Percentiles rank a stretch among this genome's conserved stretches.
Conservation (phyloP, 2,113 vertebrate species). For the Pseudorectes ferrugineus region DNA sequence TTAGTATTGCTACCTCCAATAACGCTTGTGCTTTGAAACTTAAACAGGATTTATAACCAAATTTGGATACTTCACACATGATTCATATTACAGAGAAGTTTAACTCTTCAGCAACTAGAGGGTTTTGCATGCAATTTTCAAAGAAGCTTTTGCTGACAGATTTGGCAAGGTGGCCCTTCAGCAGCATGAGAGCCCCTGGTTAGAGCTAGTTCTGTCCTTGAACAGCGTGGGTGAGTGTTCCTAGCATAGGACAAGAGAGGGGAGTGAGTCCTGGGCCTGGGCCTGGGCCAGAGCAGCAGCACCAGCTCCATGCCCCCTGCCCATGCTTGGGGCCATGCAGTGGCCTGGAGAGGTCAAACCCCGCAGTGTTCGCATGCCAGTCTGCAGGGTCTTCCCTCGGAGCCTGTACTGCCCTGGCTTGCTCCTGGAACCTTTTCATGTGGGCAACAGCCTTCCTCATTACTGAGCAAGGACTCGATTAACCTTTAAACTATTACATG, state of each 20-base stretch:
- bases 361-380: accelerated
- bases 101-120: slow-evolving; percentile 12
- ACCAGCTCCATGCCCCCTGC: accelerated
- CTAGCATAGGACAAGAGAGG: neutral
- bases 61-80: neutral
- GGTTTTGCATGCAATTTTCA: neutral
- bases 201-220: neutral
- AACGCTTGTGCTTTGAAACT: slow-evolving; percentile 42
- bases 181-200: neutral
- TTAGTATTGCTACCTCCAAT: slow-evolving; percentile 44
- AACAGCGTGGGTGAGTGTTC: accelerated
- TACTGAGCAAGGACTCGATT: neutral
- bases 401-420: neutral
- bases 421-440: neutral
- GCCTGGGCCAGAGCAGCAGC: neutral
- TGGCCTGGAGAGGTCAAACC: accelerated
- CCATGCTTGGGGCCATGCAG: accelerated
- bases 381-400: accelerated
- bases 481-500: neutral
- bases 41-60: slow-evolving; percentile 43
- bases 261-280: accelerated
- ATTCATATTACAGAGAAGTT: neutral
- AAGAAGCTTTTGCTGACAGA: neutral
- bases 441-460: neutral
- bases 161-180: neutral